Base-by-base conservation (phyloP, 2,888 invertebrate genomes). In the Serripes groenlandicus region DNA sequence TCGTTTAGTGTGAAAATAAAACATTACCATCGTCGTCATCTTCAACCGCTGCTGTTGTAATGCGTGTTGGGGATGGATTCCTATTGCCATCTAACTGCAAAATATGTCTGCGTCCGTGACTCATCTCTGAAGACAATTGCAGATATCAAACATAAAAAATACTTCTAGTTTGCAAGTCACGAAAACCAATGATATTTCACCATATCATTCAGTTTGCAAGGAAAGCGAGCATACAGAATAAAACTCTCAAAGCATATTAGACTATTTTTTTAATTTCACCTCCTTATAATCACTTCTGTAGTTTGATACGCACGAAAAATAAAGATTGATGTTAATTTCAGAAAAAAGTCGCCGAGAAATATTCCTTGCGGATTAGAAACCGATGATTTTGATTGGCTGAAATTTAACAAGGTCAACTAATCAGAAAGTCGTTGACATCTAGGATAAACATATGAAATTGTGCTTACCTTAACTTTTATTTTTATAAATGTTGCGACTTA, bases 61-160 rank as follows among this genome's bases (percentile, higher is more conserved):
- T 23, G 2, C 34, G 52, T 32, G 30, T 28, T 21, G 76, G 37
- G 4, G 69, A 69, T 7, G 37, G 23, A n/a, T 30, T 64, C 0
- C 66, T 28, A n/a, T 76, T 72, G 15, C 89, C 90, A 75, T 88
- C 85, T 42, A 91, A 75, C 78, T 91, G 90, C 71, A 91, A 49
- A 15, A 90, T 87, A 23, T 84, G 86, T 37, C 90, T 74, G 52
- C 91, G 30, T 30, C 81, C 71, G 66, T 66, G 66, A 75, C 85
- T 82, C 82, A 82, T 86, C 2, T 49, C 49, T 49, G 7, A 49
- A 49, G 21, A 49, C 18, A 1, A n/a, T n/a, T n/a, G n/a, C n/a
- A n/a, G n/a, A n/a, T n/a, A n/a, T n/a, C n/a, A n/a, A n/a, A n/a
- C n/a, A n/a, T n/a, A n/a, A n/a, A n/a, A n/a, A n/a, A n/a, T n/a